Conservation (phyloP, 2,113 vertebrate species). For the Halichoeres trimaculatus region DNA sequence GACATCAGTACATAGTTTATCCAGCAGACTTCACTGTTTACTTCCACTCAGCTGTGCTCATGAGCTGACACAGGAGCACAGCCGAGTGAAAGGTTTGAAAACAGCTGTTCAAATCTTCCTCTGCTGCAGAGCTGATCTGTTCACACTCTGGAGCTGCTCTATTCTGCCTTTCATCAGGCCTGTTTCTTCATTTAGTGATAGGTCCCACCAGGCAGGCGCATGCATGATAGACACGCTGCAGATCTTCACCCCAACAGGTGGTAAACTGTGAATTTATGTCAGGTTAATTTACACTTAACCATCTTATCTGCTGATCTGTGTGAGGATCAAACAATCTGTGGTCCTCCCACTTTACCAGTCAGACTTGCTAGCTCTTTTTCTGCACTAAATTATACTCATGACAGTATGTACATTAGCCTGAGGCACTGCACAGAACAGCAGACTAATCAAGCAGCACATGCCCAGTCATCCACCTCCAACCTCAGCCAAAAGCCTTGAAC, state of each 20-base stretch:
- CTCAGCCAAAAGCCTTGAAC: slow-evolving; percentile 70
- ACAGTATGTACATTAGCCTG: slow-evolving; percentile 42
- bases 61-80: not conserved
- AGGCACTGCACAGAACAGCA: slow-evolving; percentile 42
- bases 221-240: not conserved
- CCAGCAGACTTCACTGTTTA: slow-evolving; percentile 45
- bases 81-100: not conserved
- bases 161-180: not conserved
- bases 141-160: not conserved
- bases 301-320: not conserved
- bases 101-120: not conserved
- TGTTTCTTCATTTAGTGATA: not conserved
- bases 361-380: slow-evolving; percentile 21
- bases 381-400: slow-evolving; percentile 35
- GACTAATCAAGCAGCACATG: slow-evolving; percentile 59
- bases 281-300: not conserved
- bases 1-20: slow-evolving; percentile 20
- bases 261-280: slow-evolving; percentile 1
- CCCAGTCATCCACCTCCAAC: slow-evolving; percentile 58
- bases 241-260: not conserved
- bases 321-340: not conserved
- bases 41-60: not conserved
- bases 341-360: slow-evolving; percentile 6
- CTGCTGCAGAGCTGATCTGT: not conserved
- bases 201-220: not conserved